Evolutionary conservation across 1,140 invertebrate genomes (phyloP), one percentile per base, ranked within the genome.

Genomic region (Orussus abietinus): DNA sequence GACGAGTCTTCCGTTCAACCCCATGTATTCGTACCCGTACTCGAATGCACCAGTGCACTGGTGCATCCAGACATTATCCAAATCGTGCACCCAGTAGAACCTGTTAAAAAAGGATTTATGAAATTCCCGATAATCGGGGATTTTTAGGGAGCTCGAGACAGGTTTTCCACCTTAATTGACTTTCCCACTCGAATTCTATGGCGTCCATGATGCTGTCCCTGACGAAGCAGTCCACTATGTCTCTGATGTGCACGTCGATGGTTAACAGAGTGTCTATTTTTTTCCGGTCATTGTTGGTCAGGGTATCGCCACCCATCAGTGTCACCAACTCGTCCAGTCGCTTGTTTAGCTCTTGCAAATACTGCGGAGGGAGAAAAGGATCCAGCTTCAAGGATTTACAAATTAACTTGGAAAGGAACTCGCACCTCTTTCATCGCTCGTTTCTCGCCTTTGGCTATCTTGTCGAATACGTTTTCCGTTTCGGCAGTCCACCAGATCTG

Each of bases 1-100:
- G 2, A 96, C 90, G 28, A 95, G 72, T 42, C 90, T 78, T 2
- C 88, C 90, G 69, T 92, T 93, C 1, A 94, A 71, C 1, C 92
- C 92, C 90, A 94, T 93, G 58, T 94, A 95, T 62, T 95, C 92
- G 57, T 93, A 95, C 10, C 91, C 91, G 59, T 93, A 95, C 40
- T 91, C 84, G 62, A 95, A 94, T 15, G 74, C 65, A 21, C 88
- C 90, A 1, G 86, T 89, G 61, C 90, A 95, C 57, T 95, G 92
- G 31, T 82, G 74, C 5, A 93, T 82, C 61, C 83, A 80, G 3
- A 93, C 63, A 51, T 91, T 88, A 63, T 94, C 90, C 18, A 83
- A 73, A 47, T 83, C 77, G 58, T 85, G 88, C 2, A 85, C 70
- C 91, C 91, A 95, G 62, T 94, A 95, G 72, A 93, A 95, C 47